These are phyloP conservation scores for Microtus richardsoni DNA, from an alignment of 2,113 vertebrate species.

Conservation along the genomic window DNA sequence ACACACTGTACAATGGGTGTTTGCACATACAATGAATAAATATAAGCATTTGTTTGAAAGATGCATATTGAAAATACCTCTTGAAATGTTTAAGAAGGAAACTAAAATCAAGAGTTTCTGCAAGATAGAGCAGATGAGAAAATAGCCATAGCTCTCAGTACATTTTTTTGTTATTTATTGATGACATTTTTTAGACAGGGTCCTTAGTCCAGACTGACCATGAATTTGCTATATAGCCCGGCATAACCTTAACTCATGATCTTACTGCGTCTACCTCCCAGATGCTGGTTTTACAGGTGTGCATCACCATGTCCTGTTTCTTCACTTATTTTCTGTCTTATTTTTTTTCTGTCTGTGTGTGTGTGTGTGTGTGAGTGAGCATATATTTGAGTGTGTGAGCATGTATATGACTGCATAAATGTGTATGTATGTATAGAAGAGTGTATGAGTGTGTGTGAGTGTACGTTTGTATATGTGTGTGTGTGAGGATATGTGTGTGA, in stretches of 20 bases:
- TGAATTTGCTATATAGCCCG: background rate
- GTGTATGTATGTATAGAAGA: background rate
- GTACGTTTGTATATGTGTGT: background rate
- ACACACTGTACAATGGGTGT: background rate
- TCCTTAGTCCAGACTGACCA: background rate
- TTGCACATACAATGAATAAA: background rate
- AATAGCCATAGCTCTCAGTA: background rate
- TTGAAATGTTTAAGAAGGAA: slow-evolving; percentile 23
- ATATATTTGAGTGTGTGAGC: background rate
- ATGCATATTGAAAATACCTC: background rate
- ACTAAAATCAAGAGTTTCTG: slow-evolving; percentile 38
- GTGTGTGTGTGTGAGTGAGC: background rate
- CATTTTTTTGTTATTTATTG: background rate
- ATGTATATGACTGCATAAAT: background rate
- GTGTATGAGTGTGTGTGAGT: background rate
- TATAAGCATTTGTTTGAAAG: background rate
- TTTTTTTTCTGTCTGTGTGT: background rate
- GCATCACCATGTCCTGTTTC: background rate
- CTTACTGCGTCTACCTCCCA: background rate
- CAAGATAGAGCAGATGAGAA: background rate
- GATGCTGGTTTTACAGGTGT: background rate
- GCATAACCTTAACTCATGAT: background rate
- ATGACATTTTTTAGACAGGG: background rate
- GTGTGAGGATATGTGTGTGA: too few relatives aligned
- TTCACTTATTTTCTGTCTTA: background rate